These are phyloP conservation scores for Trichonephila clavata DNA, from an alignment of 1,140 invertebrate species.

Conservation along the genomic window DNA sequence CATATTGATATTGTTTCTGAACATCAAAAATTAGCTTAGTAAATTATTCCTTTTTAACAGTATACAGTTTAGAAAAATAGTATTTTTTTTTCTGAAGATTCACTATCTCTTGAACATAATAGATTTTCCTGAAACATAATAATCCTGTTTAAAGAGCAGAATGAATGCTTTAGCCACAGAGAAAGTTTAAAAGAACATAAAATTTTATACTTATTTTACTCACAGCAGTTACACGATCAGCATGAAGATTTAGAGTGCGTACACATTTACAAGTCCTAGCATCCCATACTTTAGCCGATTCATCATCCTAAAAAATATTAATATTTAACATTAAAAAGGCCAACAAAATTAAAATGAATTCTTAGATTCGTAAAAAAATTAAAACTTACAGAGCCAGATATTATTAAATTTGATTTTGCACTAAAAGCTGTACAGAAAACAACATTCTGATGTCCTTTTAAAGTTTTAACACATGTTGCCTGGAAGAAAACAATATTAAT, in stretches of 20 bases:
- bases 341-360: background rate
- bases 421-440: constrained; percentile 99
- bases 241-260: constrained; percentile 98
- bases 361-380: background rate
- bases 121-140: no score
- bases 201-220: constrained; percentile 78
- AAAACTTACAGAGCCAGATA: constrained; percentile 94
- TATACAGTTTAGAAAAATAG: no score
- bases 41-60: no score
- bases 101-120: no score
- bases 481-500: constrained; percentile 81
- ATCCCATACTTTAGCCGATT: constrained; percentile 99
- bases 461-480: constrained; percentile 98
- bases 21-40: no score
- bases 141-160: no score
- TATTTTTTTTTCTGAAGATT: no score
- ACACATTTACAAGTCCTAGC: constrained; percentile 99
- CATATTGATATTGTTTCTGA: no score
- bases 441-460: constrained; percentile 99
- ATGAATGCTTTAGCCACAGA: no score
- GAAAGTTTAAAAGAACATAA: background rate
- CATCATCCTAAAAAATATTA: constrained; percentile 89
- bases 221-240: constrained; percentile 98
- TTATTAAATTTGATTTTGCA: constrained; percentile 99
- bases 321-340: no score